Evolutionary conservation across 2,797 vertebrate species (phyloP).

Genomic region (Danio jaintianensis): DNA sequence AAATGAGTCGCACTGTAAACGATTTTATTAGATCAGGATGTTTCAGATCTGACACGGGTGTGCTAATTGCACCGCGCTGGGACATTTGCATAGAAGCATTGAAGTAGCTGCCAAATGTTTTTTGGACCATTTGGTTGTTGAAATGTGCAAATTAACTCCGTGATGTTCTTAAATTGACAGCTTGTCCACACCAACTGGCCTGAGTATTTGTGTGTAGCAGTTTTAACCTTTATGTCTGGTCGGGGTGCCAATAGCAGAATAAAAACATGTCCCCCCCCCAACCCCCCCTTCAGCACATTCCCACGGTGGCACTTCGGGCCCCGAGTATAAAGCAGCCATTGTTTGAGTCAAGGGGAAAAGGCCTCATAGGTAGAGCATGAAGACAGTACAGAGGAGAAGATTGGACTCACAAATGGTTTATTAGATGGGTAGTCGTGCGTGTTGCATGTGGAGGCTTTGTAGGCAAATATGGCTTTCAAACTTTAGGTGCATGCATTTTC

Average conservation of each 20-base stretch:
- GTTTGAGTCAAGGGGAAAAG: slow-evolving; percentile 52
- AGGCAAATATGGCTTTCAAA: slow-evolving; percentile 19
- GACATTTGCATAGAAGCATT: slow-evolving; percentile 30
- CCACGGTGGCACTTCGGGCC: slow-evolving; percentile 54
- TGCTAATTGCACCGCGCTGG: slow-evolving; percentile 43
- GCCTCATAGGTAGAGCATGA: slow-evolving; percentile 33
- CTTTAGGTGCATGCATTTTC: background rate
- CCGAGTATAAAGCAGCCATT: slow-evolving; percentile 58
- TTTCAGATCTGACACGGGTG: slow-evolving; percentile 45
- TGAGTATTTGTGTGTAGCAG: slow-evolving; percentile 4
- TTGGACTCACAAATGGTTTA: slow-evolving; percentile 7
- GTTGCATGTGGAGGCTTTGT: background rate
- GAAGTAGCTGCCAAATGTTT: slow-evolving; percentile 21
- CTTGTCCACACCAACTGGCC: background rate
- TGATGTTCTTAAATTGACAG: slow-evolving; percentile 8
- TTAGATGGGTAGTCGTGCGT: background rate
- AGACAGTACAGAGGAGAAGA: slow-evolving; percentile 26
- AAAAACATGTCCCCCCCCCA: slow-evolving; percentile 38
- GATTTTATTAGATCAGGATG: slow-evolving; percentile 39
- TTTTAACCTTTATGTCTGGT: slow-evolving; percentile 32
- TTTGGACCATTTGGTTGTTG: slow-evolving; percentile 41
- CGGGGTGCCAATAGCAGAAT: slow-evolving; percentile 39
- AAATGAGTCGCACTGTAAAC: background rate
- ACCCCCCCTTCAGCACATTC: slow-evolving; percentile 47
- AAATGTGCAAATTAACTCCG: slow-evolving; percentile 18